Evolutionary conservation across 2,113 vertebrate genomes (phyloP), one percentile per base, ranked within the genome.

Genomic region (Colinus virginianus): DNA sequence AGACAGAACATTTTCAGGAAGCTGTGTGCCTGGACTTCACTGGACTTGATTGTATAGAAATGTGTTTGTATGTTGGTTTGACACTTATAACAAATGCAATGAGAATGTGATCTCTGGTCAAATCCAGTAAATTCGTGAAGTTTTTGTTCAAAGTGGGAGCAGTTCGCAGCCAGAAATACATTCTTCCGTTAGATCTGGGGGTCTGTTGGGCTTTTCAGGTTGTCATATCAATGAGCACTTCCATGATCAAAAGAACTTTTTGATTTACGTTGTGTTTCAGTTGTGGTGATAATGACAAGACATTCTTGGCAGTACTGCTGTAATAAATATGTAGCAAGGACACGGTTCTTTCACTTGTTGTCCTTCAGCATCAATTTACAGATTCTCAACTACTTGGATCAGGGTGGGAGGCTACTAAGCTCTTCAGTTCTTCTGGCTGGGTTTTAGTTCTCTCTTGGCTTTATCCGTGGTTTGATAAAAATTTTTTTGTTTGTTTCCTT

Each of bases 191-290:
- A 53, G 78, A 49, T 18, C 21, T 13, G 13, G 12, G 7, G 1
- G 7, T 87, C 30, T 66, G 0, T 38, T 2, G 0, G 3, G 78
- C 6, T 12, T 34, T 75, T 40, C 13, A 43, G 56, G 36, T 63
- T 22, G 62, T 22, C 7, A 28, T 12, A 7, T 53, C 70, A 74
- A 69, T 42, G 22, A 88, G 22, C 26, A 58, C 16, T 46, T 51
- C 4, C 0, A 42, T 53, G n/a, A 58, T 75, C 22, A 53, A 40
- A 84, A 64, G 40, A 42, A 13, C 34, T 77, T 72, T 49, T 76
- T n/a, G 15, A 61, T 88, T 87, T 0, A 32, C 32, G 40, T 59
- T 74, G 2, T 87, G 34, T 45, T 28, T 45, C 13, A 13, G 13
- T 78, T 74, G 56, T 88, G 51, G n/a, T 61, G 3, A n/a, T 81